These are phyloP conservation scores for Adelosebastes latens DNA, from an alignment of 2,797 vertebrate species.

Conservation along the genomic window DNA sequence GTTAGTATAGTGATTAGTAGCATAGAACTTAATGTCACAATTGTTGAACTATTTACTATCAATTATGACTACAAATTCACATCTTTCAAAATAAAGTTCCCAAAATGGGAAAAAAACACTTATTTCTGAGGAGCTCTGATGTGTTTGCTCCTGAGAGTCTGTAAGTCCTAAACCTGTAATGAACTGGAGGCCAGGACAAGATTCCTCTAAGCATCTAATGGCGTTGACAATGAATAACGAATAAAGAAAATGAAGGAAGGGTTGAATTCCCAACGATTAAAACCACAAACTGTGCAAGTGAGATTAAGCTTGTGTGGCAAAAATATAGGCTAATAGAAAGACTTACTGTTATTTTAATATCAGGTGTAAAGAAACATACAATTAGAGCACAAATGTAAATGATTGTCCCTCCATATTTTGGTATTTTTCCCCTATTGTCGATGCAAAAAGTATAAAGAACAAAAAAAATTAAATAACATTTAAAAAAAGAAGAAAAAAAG, in stretches of 20 bases:
- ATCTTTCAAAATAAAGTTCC: not conserved
- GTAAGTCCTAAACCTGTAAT: not conserved
- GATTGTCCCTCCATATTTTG: too few relatives aligned
- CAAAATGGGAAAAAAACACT: not conserved
- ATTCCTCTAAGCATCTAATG: not conserved
- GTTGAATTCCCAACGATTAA: too few relatives aligned
- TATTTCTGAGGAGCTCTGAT: too few relatives aligned
- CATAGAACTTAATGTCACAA: not conserved
- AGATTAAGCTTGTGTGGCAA: not conserved
- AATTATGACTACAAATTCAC: not conserved
- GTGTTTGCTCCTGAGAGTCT: not conserved
- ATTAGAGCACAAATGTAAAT: too few relatives aligned
- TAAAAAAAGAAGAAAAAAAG: too few relatives aligned
- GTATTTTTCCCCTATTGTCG: too few relatives aligned
- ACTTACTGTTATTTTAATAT: too few relatives aligned
- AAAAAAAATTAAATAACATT: too few relatives aligned
- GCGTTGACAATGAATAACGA: not conserved
- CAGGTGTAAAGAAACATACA: too few relatives aligned
- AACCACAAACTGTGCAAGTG: not conserved
- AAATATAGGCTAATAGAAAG: not conserved
- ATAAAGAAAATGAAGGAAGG: not conserved
- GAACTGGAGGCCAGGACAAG: not conserved
- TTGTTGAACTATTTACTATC: not conserved
- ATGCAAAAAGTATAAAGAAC: too few relatives aligned
- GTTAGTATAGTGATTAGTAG: too few relatives aligned